phyloP scores from a whole-genome alignment of 2,113 vertebrate species.

The Channa argus region DNA sequence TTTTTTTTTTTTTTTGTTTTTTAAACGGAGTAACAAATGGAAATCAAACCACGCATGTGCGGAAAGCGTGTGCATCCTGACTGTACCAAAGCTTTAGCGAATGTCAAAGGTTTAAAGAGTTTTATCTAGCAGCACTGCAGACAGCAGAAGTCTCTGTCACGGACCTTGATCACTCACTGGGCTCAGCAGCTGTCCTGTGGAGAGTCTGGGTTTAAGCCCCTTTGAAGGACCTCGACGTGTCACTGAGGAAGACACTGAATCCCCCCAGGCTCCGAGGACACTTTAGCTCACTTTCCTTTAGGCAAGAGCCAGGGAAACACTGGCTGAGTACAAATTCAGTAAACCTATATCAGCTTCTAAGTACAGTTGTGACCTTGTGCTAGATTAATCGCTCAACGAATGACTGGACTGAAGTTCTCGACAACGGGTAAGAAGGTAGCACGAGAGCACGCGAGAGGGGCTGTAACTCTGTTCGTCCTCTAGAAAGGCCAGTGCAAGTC shows the following conservation, averaged over 20 bases:
- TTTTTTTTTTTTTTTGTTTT: too few relatives aligned
- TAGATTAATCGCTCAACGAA: slow-evolving; percentile 10
- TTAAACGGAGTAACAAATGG: not conserved
- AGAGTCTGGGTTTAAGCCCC: slow-evolving; percentile 19
- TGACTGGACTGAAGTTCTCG: not conserved
- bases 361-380: slow-evolving; percentile 25
- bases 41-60: slow-evolving; percentile 4
- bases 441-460: slow-evolving; percentile 6
- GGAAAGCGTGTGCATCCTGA: slow-evolving; percentile 26
- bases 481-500: slow-evolving; percentile 91
- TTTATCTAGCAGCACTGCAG: slow-evolving; percentile 59
- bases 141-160: slow-evolving; percentile 23
- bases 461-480: not conserved
- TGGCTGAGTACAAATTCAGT: not conserved
- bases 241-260: slow-evolving; percentile 51
- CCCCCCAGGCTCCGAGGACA: slow-evolving; percentile 12
- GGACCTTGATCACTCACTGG: not conserved
- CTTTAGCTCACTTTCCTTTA: slow-evolving; percentile 26
- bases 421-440: slow-evolving; percentile 27
- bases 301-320: not conserved
- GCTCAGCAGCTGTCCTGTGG: slow-evolving; percentile 14
- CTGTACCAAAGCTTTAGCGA: slow-evolving; percentile 23
- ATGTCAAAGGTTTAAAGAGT: slow-evolving; percentile 23
- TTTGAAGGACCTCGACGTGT: slow-evolving; percentile 28
- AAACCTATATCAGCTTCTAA: too few relatives aligned